Evolutionary conservation across 2,113 vertebrate species (phyloP).

Genomic region (human): GRCh38 chr13:80102501-80103000

Average conservation of each 20-base stretch:
- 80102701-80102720: background rate
- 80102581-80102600: background rate
- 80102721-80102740: background rate
- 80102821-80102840: background rate
- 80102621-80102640: background rate
- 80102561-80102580: background rate
- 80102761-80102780: conserved; percentile 7
- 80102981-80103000: background rate
- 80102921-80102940: background rate
- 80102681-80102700: conserved; percentile 22
- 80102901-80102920: background rate
- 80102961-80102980: background rate
- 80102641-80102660: background rate
- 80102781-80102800: background rate
- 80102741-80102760: background rate
- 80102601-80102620: background rate
- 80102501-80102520: background rate
- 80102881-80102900: background rate
- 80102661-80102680: background rate
- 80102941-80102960: background rate
- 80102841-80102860: background rate
- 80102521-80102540: conserved; percentile 33
- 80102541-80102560: background rate
- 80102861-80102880: background rate
- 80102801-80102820: background rate